Conservation (phyloP, 2,113 vertebrate species). For the Paramormyrops kingsleyae region DNA sequence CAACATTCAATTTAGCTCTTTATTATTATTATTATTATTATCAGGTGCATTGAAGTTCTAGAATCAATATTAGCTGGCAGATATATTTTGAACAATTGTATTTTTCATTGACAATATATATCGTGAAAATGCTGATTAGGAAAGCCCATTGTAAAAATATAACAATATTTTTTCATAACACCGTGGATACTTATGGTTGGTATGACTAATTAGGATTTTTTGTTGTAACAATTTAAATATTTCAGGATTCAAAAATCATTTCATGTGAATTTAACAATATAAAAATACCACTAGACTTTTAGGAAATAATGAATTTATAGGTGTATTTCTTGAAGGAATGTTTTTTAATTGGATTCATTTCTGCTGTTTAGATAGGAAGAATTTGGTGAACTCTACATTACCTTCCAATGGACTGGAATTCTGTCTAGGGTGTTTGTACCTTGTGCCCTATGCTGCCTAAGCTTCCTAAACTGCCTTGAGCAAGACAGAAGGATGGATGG, state of each 20-base stretch:
- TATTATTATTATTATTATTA: background rate
- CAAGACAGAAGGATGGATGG: background rate
- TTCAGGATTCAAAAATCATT: background rate
- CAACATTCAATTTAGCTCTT: background rate
- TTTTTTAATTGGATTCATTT: background rate
- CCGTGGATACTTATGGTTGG: background rate
- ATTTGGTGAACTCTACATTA: background rate
- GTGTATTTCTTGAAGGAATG: background rate
- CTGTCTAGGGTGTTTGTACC: background rate
- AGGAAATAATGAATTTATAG: background rate
- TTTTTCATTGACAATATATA: background rate
- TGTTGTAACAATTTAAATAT: background rate
- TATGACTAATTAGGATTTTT: background rate
- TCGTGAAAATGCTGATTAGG: background rate
- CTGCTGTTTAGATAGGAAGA: background rate
- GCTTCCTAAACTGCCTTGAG: background rate
- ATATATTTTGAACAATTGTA: background rate
- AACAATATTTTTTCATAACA: background rate
- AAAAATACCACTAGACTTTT: background rate
- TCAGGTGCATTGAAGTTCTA: background rate
- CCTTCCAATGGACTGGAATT: background rate
- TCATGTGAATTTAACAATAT: background rate
- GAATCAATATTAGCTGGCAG: background rate
- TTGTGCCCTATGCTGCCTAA: background rate
- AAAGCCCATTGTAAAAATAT: background rate